A percentile compares a stretch with the other conserved stretches of the same genome.
Conservation (phyloP, 2,797 vertebrate genomes). For the Linurgus olivaceus region DNA sequence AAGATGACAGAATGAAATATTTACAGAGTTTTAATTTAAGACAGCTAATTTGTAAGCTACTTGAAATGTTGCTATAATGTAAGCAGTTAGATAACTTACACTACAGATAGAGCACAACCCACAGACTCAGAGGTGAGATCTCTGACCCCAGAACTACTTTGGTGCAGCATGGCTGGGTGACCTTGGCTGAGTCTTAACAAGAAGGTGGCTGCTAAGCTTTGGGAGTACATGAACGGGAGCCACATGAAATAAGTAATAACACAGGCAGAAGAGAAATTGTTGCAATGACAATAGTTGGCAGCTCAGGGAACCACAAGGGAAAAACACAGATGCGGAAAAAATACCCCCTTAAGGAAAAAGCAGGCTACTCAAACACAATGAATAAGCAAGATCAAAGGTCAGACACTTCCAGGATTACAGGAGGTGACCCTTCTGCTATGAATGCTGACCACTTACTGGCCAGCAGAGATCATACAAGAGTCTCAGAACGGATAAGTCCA, state of each 20-base stretch:
- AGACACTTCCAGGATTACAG: neutral
- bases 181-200: neutral
- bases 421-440: neutral
- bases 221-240: neutral
- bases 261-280: neutral
- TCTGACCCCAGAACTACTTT: neutral
- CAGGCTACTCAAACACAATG: rapidly evolving
- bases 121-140: neutral
- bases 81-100: neutral
- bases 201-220: neutral
- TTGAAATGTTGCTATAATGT: neutral
- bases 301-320: neutral
- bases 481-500: neutral
- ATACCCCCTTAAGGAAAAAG: neutral
- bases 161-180: neutral
- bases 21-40: neutral
- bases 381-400: neutral
- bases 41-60: neutral
- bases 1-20: neutral
- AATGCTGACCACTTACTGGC: neutral
- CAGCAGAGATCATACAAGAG: neutral
- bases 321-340: neutral
- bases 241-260: neutral
- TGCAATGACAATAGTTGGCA: neutral
- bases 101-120: neutral